Conservation (phyloP, 2,113 vertebrate genomes). For the Antechinus flavipes region DNA sequence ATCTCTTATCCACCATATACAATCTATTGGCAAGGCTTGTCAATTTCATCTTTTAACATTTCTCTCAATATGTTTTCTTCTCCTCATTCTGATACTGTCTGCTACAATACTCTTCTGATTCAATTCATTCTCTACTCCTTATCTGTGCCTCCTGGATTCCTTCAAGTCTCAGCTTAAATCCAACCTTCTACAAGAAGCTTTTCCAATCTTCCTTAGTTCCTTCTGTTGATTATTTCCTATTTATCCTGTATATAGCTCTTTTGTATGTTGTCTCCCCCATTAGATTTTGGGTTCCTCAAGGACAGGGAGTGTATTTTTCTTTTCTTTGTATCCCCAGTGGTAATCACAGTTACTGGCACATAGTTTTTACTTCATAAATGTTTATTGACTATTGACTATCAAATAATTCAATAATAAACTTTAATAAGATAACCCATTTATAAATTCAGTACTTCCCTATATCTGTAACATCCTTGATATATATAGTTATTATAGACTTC, state of each 20-base stretch:
- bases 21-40: neutral
- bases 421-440: constrained; percentile 31
- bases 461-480: constrained; percentile 9
- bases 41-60: neutral
- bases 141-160: neutral
- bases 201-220: neutral
- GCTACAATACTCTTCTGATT: neutral
- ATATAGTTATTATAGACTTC: neutral
- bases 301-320: neutral
- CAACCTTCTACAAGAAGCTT: neutral
- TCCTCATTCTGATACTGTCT: neutral
- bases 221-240: neutral
- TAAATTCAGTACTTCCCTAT: constrained; percentile 29
- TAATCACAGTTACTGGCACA: neutral
- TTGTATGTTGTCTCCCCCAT: neutral
- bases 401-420: constrained; percentile 25
- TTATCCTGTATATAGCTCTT: neutral
- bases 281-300: neutral
- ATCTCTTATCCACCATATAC: neutral
- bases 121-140: neutral
- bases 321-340: neutral
- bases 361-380: too few species aligned
- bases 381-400: neutral
- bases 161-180: neutral
- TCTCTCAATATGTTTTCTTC: neutral